phyloP scores from a whole-genome alignment of 2,888 invertebrate genomes.

The Drosophila fungiperda region DNA sequence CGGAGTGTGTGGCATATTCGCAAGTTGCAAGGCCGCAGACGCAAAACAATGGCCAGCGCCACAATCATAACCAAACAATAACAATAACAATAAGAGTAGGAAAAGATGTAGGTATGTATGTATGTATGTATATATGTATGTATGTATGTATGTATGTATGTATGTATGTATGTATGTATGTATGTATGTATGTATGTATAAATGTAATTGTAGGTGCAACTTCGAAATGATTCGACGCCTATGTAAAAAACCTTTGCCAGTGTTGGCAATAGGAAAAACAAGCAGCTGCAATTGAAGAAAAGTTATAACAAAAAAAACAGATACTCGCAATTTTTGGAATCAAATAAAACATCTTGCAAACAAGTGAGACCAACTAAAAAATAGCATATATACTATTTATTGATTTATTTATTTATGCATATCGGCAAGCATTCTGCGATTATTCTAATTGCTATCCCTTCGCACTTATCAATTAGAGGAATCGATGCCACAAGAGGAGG shows the following conservation, averaged over 20 bases:
- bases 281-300: slow-evolving; percentile 17
- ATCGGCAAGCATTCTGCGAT: too few species aligned
- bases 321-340: not conserved
- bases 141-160: not conserved
- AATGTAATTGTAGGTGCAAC: too few species aligned
- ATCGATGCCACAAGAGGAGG: too few species aligned
- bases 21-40: slow-evolving; percentile 19
- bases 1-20: slow-evolving; percentile 27
- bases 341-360: not conserved
- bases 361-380: too few species aligned
- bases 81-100: slow-evolving; percentile 31
- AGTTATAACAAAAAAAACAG: slow-evolving; percentile 8
- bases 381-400: too few species aligned
- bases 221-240: not conserved
- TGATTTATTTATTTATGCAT: too few species aligned
- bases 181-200: too few species aligned
- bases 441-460: too few species aligned
- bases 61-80: slow-evolving; percentile 24
- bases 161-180: too few species aligned
- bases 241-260: slow-evolving; percentile 26
- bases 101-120: not conserved
- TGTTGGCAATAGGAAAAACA: slow-evolving; percentile 19
- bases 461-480: too few species aligned
- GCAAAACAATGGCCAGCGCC: slow-evolving; percentile 33
- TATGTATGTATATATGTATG: too few species aligned